Evolutionary conservation across 2,797 vertebrate genomes (phyloP).

Genomic region (Alectoris magna): DNA sequence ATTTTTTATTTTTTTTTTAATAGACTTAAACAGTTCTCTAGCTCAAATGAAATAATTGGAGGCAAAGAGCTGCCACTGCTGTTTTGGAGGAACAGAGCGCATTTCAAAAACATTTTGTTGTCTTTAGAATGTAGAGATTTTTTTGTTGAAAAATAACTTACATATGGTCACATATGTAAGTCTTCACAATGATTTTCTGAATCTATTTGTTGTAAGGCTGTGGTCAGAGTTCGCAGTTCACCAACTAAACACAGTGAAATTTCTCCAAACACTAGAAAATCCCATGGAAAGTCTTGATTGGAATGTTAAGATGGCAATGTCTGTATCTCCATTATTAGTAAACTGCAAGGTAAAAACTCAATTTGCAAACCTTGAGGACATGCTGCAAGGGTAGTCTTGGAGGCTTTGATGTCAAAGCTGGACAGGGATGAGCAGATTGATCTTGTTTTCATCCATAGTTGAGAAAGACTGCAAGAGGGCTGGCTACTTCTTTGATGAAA

Average conservation of each 20-base stretch:
- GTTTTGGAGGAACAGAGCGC: not conserved
- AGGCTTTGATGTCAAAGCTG: not conserved
- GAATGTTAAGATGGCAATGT: not conserved
- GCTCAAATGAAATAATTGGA: not conserved
- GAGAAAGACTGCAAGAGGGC: not conserved
- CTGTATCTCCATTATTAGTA: not conserved
- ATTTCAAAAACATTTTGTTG: not conserved
- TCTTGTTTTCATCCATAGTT: not conserved
- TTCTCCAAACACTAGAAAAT: not conserved
- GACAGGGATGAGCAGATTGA: not conserved
- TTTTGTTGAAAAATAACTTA: not conserved
- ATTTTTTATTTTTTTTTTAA: not conserved
- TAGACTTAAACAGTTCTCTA: not conserved
- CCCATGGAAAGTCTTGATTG: not conserved
- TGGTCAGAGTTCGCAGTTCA: not conserved
- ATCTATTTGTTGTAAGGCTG: not conserved
- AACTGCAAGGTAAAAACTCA: not conserved
- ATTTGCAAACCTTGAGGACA: not conserved
- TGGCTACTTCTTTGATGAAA: not conserved
- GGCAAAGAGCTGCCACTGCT: not conserved
- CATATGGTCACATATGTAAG: too few species aligned
- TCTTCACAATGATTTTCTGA: not conserved
- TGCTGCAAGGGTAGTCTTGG: not conserved
- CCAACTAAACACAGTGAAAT: not conserved
- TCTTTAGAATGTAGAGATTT: not conserved